Base-by-base conservation (phyloP, 2,113 vertebrate genomes). In the Machaerirhynchus nigripectus region DNA sequence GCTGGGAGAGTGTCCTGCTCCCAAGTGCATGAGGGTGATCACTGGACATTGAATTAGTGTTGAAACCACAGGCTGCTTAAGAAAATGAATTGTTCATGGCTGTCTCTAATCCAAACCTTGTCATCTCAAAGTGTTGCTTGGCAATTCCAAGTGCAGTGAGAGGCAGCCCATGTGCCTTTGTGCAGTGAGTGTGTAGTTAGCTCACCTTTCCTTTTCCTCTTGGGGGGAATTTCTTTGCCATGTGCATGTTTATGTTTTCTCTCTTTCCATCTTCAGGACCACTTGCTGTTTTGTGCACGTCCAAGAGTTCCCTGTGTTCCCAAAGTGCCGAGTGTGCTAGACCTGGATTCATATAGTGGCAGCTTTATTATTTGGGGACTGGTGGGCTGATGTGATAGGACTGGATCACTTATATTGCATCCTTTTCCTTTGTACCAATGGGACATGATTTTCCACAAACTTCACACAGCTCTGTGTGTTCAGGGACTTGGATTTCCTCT, bases 281-380 rank as follows among this genome's bases (percentile, higher is more conserved):
- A 13, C 4, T 3, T 2, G 2, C 47, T 77, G 0, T 74, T 67
- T 59, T 13, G 14, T 35, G 5, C 20, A 6, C 6, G 9, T 33
- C 47, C 49, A 27, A 9, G 65, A 53, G 44, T 23, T 42, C 73
- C 28, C 16, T 24, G 30, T 35, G 57, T 64, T 76, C 39, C 55
- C 44, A 42, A 22, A 55, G 39, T 8, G 50, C 67, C 61, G 59
- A 31, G 12, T 53, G n/a, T 26, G 63, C 53, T 42, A 12, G 37
- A 1, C 37, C n/a, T 63, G 67, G 28, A 11, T 24, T 75, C 24
- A 14, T 22, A 2, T 5, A 19, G 64, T 1, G 1, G 59, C 37
- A 64, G 19, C 9, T 74, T 39, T 61, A 3, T 63, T 64, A 11
- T 61, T 12, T 70, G 55, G 39, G 61, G 65, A 2, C 33, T 35